Percentiles rank a stretch among this genome's conserved stretches.
phyloP scores from a whole-genome alignment of 2,113 vertebrate genomes.

The Pelodiscus sinensis region DNA sequence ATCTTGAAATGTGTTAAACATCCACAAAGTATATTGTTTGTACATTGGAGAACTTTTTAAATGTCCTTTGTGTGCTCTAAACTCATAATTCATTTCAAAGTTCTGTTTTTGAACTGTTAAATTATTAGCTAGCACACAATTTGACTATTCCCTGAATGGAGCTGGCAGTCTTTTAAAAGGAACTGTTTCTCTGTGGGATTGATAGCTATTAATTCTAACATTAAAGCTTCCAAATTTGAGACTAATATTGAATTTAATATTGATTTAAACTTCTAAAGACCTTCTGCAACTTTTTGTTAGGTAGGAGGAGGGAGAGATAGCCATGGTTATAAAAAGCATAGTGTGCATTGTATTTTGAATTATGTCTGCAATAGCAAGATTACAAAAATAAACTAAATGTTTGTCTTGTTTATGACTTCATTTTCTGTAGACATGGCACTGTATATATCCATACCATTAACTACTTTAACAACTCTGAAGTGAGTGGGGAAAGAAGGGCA shows the following conservation, averaged over 20 bases:
- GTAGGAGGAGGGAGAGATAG: neutral
- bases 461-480: neutral
- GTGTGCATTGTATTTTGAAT: neutral
- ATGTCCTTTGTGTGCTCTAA: conserved; percentile 28
- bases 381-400: neutral
- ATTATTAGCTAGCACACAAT: conserved; percentile 34
- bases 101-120: conserved; percentile 37
- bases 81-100: conserved; percentile 34
- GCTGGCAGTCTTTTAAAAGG: conserved; percentile 24
- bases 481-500: no score
- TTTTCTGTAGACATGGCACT: neutral
- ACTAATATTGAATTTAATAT: conserved; percentile 23
- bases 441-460: neutral
- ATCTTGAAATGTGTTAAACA: neutral
- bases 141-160: conserved; percentile 32
- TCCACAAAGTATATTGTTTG: conserved; percentile 18
- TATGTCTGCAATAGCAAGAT: neutral
- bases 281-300: neutral
- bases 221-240: conserved; percentile 20
- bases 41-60: conserved; percentile 33
- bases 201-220: conserved; percentile 40
- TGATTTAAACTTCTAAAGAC: conserved; percentile 10
- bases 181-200: conserved; percentile 29
- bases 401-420: neutral
- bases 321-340: neutral